Conservation (phyloP, 2,888 invertebrate species). For the Helleia helle region DNA sequence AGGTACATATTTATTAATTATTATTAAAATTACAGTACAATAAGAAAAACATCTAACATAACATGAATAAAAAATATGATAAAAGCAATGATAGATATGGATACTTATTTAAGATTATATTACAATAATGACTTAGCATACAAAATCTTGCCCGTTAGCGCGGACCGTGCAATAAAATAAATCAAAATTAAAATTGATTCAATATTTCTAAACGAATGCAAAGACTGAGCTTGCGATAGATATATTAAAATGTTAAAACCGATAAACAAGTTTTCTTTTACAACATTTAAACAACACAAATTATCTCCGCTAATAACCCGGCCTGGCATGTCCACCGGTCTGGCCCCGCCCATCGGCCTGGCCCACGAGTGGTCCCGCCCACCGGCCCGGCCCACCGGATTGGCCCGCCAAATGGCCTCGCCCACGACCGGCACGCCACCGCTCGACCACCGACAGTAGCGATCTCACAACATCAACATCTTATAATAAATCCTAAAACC, state of each 20-base stretch:
- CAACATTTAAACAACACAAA: conserved; percentile 9
- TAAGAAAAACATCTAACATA: conserved; percentile 7
- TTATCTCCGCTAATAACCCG: neutral
- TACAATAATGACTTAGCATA: conserved; percentile 8
- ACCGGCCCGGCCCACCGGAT: too few relatives aligned
- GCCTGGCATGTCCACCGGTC: too few relatives aligned
- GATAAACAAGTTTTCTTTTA: conserved; percentile 2
- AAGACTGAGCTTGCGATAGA: too few relatives aligned
- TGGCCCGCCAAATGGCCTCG: too few relatives aligned
- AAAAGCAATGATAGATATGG: conserved; percentile 3
- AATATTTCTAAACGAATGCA: conserved; percentile 3
- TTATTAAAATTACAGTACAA: conserved; percentile 5
- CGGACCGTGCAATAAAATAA: conserved; percentile 5
- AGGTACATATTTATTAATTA: neutral
- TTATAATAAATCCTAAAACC: conserved; percentile 17
- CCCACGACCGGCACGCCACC: too few relatives aligned
- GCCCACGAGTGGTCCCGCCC: too few relatives aligned
- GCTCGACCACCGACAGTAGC: conserved; percentile 17
- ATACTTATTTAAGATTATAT: conserved; percentile 1
- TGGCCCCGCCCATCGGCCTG: too few relatives aligned
- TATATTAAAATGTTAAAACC: too few relatives aligned
- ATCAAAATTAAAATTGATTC: neutral
- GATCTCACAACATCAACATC: conserved; percentile 28
- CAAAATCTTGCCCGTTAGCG: neutral
- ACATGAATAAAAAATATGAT: conserved; percentile 6